Base-by-base conservation (phyloP, 2,113 vertebrate genomes). In the Laticauda laticaudata region DNA sequence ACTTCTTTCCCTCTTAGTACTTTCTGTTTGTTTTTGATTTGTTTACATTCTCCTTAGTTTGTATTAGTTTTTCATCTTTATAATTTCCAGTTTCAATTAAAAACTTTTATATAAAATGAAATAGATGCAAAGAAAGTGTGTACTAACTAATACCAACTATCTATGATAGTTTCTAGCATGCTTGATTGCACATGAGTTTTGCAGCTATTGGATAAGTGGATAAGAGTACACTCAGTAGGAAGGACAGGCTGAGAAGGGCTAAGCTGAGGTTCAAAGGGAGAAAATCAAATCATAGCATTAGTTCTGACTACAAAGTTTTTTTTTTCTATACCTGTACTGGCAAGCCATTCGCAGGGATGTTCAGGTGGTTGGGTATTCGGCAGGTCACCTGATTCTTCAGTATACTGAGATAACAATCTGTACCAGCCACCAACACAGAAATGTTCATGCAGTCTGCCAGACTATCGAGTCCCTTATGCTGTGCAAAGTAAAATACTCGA, bases 301-400 rank as follows among this genome's bases (percentile, higher is more conserved):
- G 4, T 18, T n/a, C 43, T 24, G 34, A 45, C 4, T 90, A 45
- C 12, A 43, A 34, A 87, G 45, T 54, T 26, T 24, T 90, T 29
- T 29, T 29, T 29, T 11, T 45, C 39, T 45, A 54, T 97, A 99
- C 99, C 98, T 98, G 96, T 88, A 99, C 97, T 1, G 96, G 96
- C 6, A 97, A 96, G 0, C 98, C 98, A 0, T 97, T 90, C 0
- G 92, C 91, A 90, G 98, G 97, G 90, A 99, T 97, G 48, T 15
- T 96, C 94, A 99, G 93, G 87, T 98, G 96, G 9, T 95, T 97
- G 54, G 99, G 98, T 93, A 99, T 97, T 69, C 97, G 98, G 95
- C 99, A 99, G 1, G 97, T 98, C 93, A 99, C 98, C 94, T 99
- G 97, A 0, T 98, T 98, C 55, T 98, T 98, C 96, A 98, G 96